Conservation (phyloP, 2,888 invertebrate species). For the Papilio gigon region DNA sequence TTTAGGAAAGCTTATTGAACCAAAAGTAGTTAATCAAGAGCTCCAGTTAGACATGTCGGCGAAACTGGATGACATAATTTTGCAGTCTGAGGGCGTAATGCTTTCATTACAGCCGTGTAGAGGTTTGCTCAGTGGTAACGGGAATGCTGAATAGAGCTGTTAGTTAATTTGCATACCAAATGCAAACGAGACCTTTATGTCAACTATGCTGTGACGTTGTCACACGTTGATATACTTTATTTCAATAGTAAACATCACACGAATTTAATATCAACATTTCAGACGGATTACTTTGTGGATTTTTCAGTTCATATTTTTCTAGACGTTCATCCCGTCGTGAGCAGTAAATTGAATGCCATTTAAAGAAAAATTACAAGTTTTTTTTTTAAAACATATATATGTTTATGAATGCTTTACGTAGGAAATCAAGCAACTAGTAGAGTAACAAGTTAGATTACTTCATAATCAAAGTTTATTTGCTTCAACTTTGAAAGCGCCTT, state of each 20-base stretch:
- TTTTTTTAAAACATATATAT: too few species aligned
- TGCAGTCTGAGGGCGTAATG: constrained; percentile 27
- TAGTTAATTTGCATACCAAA: constrained; percentile 62
- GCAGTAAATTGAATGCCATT: too few species aligned
- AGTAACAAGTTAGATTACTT: constrained; percentile 8
- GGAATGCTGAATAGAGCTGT: constrained; percentile 42
- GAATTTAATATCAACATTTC: neutral
- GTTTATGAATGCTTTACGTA: too few species aligned
- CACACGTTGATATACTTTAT: neutral
- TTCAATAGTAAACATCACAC: neutral
- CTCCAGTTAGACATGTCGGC: neutral
- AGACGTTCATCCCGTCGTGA: too few species aligned
- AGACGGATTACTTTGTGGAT: neutral
- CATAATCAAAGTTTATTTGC: constrained; percentile 9
- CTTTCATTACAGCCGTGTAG: constrained; percentile 37
- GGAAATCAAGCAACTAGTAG: neutral
- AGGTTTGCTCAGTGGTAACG: constrained; percentile 42
- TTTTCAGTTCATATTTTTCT: neutral
- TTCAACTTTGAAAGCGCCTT: constrained; percentile 5
- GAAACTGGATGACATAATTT: constrained; percentile 18
- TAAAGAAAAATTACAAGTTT: too few species aligned
- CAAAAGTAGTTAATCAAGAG: constrained; percentile 17
- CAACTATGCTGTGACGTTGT: neutral
- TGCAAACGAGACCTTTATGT: constrained; percentile 56
- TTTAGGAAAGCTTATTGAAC: constrained; percentile 10